phyloP scores from a whole-genome alignment of 64 coral and sea anemone species.

The Cladopsammia gracilis region DNA sequence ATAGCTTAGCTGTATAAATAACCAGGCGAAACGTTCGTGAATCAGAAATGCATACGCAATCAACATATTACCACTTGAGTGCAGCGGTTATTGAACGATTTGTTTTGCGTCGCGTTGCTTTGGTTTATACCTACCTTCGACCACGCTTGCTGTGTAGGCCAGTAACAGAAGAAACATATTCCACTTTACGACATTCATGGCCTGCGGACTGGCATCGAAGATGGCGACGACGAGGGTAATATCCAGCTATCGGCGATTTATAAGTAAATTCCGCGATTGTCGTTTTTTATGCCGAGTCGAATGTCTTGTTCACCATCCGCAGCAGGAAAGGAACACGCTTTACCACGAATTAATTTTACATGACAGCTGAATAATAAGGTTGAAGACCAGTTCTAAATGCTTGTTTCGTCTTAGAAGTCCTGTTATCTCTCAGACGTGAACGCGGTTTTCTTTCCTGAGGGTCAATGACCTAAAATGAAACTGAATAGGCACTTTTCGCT shows the following conservation, averaged over 20 bases:
- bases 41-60: no score
- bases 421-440: neutral
- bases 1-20: neutral
- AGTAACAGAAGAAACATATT: neutral
- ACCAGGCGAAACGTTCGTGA: no score
- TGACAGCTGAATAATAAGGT: neutral
- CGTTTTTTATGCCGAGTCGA: neutral
- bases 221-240: neutral
- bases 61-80: no score
- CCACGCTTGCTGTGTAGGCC: neutral
- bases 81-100: neutral
- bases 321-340: neutral
- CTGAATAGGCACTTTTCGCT: neutral
- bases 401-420: neutral
- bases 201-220: neutral
- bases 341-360: neutral
- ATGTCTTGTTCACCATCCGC: neutral
- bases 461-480: neutral
- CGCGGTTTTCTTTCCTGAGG: neutral
- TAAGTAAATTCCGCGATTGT: neutral
- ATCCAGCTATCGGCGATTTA: neutral
- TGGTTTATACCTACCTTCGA: neutral
- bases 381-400: neutral
- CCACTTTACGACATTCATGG: neutral
- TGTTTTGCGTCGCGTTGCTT: neutral